phyloP scores from a whole-genome alignment of 1,140 invertebrate species.

The Littorina saxatilis region DNA sequence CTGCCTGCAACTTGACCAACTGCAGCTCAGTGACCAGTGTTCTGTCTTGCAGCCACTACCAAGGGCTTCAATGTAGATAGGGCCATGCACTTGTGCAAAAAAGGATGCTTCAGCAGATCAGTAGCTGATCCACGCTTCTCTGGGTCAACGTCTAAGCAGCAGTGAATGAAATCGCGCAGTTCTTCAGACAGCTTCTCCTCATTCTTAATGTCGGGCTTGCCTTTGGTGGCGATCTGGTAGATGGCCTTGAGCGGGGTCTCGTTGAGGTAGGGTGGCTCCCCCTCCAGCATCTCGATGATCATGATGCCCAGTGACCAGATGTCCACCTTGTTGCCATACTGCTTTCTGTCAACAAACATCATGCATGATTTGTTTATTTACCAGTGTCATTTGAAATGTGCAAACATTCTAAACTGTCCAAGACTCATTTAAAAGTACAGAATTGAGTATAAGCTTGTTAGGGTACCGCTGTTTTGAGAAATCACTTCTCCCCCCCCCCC shows the following conservation, averaged over 20 bases:
- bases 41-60: conserved; percentile 98
- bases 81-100: conserved; percentile 94
- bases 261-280: conserved; percentile 75
- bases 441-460: no score
- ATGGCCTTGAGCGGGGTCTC: conserved; percentile 75
- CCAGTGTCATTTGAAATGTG: no score
- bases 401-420: no score
- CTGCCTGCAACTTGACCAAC: no score
- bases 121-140: conserved; percentile 91
- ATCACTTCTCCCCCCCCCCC: no score
- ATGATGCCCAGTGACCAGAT: conserved; percentile 76
- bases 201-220: conserved; percentile 83
- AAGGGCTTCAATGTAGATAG: conserved; percentile 94
- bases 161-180: conserved; percentile 98
- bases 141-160: conserved; percentile 98
- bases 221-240: conserved; percentile 87
- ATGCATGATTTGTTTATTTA: no score
- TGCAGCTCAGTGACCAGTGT: conserved; percentile 69
- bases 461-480: no score
- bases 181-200: conserved; percentile 94
- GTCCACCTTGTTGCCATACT: conserved; percentile 75
- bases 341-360: conserved; percentile 70
- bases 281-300: conserved; percentile 77
- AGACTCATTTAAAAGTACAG: no score
- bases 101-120: conserved; percentile 95